Base-by-base conservation (phyloP, 2,113 vertebrate genomes). In the Pangasianodon gigas region DNA sequence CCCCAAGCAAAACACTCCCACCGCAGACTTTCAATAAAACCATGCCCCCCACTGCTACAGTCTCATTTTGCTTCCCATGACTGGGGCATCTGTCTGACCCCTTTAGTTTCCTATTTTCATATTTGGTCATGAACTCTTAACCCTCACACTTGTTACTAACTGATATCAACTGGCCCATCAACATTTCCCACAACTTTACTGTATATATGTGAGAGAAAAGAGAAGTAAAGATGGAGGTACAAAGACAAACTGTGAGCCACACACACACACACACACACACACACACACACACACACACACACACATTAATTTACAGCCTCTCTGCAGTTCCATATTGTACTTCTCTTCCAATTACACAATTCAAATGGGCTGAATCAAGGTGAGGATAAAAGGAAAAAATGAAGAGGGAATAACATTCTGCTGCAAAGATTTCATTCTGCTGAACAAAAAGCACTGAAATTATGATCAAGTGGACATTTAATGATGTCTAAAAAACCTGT, bases 291-390 rank as follows among this genome's bases (percentile, higher is more conserved):
- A 56, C n/a, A 71, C 32, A 37, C 65, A 89, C 51, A 71, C 77
- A 87, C 69, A 67, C 46, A 75, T 29, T 79, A 48, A 79, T 46
- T 80, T 84, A 74, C 67, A 56, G 10, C 69, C 46, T 67, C 60
- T 56, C 32, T 46, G 14, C 37, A 26, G n/a, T 51, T 89, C 88
- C 37, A 54, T 83, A 52, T 74, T 71, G 79, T 84, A 41, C 67
- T 56, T 84, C 81, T 26, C 62, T 71, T 71, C 51, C 80, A 87
- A 77, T 77, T 87, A 58, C 52, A 58, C 51, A 37, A 11, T 37
- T 69, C 65, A 32, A 32, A 32, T 13, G 0, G n/a, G n/a, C 65
- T 77, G 69, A 41, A 86, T 74, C 13, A 56, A 3, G 67, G 67
- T 41, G 52, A 77, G 52, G 56, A 87, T n/a, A 56, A 74, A 77